These are phyloP conservation scores for Ferdinandea cuprea DNA, from an alignment of 2,888 invertebrate genomes.

Conservation along the genomic window DNA sequence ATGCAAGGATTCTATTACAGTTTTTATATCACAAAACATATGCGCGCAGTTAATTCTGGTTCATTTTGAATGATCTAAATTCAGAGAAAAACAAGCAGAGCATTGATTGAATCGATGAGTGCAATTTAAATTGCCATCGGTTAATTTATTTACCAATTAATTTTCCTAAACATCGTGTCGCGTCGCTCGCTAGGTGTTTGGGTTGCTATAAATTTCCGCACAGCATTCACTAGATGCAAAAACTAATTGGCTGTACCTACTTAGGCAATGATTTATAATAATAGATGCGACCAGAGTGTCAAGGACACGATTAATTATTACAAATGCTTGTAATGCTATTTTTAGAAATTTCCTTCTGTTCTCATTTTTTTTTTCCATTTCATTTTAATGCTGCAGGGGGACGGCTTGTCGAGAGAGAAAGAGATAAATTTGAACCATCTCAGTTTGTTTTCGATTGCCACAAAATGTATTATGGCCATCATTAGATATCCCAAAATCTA, in stretches of 20 bases:
- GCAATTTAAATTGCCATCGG: conserved; percentile 65
- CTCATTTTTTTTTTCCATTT: not conserved
- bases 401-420: too few species aligned
- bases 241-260: conserved; percentile 65
- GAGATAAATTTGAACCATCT: conserved; percentile 28
- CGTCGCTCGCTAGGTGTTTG: too few species aligned
- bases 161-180: conserved; percentile 21
- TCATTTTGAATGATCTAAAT: conserved; percentile 16
- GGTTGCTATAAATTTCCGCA: conserved; percentile 21
- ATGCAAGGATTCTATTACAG: conserved; percentile 71
- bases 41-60: conserved; percentile 58
- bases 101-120: conserved; percentile 65
- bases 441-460: conserved; percentile 40
- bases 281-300: conserved; percentile 52
- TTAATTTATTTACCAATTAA: conserved; percentile 73
- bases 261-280: conserved; percentile 72
- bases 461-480: conserved; percentile 57
- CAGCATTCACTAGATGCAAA: conserved; percentile 46
- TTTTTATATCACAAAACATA: conserved; percentile 26
- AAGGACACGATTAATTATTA: conserved; percentile 72
- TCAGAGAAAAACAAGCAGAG: conserved; percentile 40
- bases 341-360: conserved; percentile 48
- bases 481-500: conserved; percentile 62
- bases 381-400: not conserved
- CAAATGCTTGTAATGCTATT: conserved; percentile 15